Conservation (phyloP, 2,797 vertebrate species). For the Apodemus agrarius region DNA sequence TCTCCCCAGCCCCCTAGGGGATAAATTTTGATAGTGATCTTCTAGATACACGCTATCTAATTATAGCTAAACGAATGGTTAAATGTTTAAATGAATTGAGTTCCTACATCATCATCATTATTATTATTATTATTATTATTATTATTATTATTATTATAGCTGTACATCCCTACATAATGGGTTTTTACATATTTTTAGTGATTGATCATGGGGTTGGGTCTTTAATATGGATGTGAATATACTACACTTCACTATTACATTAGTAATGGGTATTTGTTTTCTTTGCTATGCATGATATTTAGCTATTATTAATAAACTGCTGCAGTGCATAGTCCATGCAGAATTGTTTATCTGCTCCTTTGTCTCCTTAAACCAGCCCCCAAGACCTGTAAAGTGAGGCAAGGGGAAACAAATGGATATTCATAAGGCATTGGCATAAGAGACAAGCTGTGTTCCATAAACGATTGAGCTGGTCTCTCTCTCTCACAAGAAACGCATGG, state of each 20-base stretch:
- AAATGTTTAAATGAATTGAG: background rate
- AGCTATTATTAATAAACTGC: background rate
- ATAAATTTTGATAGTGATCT: background rate
- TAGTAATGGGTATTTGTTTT: slow-evolving; percentile 39
- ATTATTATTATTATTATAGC: background rate
- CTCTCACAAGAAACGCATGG: slow-evolving; percentile 27
- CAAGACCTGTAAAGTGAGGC: background rate
- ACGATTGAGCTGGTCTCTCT: background rate
- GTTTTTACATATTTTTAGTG: background rate
- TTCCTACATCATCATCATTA: background rate
- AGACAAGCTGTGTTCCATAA: background rate
- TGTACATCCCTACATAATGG: background rate
- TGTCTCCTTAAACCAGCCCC: slow-evolving; percentile 35
- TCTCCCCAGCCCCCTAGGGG: background rate
- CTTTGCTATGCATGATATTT: background rate
- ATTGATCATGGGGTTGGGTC: slow-evolving; percentile 28
- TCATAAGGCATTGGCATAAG: background rate
- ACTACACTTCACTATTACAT: background rate
- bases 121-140: too few species aligned
- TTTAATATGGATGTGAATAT: background rate
- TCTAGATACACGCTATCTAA: background rate
- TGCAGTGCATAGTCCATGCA: background rate
- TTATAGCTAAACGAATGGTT: slow-evolving; percentile 7
- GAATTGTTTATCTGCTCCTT: background rate
- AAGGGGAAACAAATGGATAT: slow-evolving; percentile 42